Conservation (phyloP, 2,888 invertebrate species). For the Strigamia transsilvanica region DNA sequence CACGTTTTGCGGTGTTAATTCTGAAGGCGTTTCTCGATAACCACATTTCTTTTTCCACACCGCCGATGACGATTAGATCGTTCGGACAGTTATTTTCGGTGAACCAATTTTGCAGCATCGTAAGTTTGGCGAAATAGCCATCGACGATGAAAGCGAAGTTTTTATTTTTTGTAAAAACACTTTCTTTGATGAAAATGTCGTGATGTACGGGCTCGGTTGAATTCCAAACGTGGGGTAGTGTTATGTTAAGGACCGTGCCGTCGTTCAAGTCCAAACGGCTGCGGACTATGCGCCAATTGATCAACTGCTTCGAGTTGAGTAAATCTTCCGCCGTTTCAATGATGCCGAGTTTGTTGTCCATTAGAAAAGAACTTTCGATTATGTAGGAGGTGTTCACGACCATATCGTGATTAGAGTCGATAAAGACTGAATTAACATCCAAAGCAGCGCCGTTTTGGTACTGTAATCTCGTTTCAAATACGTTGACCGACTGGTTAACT, state of each 20-base stretch:
- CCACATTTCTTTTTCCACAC: conserved; percentile 95
- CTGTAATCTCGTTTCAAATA: conserved; percentile 81
- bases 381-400: conserved; percentile 89
- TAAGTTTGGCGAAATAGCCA: conserved; percentile 91
- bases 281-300: conserved; percentile 90
- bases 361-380: conserved; percentile 83
- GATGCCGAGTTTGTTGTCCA: conserved; percentile 87
- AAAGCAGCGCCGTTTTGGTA: conserved; percentile 83
- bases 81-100: conserved; percentile 82
- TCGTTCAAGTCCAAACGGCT: conserved; percentile 85
- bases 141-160: conserved; percentile 84
- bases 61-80: conserved; percentile 81
- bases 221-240: conserved; percentile 93
- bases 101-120: conserved; percentile 85
- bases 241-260: conserved; percentile 85
- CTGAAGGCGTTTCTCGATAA: conserved; percentile 82
- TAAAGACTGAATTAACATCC: conserved; percentile 81
- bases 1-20: conserved; percentile 80
- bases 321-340: conserved; percentile 90
- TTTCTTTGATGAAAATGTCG: conserved; percentile 84
- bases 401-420: conserved; percentile 82
- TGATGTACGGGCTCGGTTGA: conserved; percentile 95
- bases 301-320: conserved; percentile 94
- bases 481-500: conserved; percentile 84
- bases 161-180: conserved; percentile 84